Evolutionary conservation across 2,888 invertebrate genomes (phyloP).

Genomic region (Ferrisia virgata): DNA sequence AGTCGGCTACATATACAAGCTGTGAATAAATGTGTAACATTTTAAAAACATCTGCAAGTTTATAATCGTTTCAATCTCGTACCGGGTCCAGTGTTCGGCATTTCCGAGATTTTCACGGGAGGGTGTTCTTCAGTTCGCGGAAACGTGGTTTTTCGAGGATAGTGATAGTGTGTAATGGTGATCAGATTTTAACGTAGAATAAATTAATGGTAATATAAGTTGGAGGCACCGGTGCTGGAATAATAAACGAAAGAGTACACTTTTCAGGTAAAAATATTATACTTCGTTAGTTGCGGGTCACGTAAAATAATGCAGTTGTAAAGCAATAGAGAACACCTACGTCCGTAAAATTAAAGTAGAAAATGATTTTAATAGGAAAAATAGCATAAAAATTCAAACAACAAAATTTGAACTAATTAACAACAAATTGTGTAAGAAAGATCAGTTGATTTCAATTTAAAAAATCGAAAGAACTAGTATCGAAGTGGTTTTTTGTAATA

Average conservation of each 20-base stretch:
- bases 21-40: slow-evolving; percentile 35
- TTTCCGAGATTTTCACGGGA: background rate
- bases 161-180: background rate
- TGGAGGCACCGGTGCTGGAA: background rate
- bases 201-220: background rate
- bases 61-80: slow-evolving; percentile 18
- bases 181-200: background rate
- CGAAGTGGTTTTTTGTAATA: too few species aligned
- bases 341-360: too few species aligned
- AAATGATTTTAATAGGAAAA: too few species aligned
- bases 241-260: background rate
- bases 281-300: too few species aligned
- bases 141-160: background rate
- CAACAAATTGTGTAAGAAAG: too few species aligned
- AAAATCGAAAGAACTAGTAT: too few species aligned
- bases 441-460: too few species aligned
- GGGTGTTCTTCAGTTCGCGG: background rate
- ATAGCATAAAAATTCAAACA: too few species aligned
- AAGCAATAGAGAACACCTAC: background rate
- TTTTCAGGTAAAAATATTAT: background rate
- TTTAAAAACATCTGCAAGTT: slow-evolving; percentile 34
- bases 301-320: background rate
- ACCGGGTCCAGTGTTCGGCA: slow-evolving; percentile 10
- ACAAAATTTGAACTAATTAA: too few species aligned
- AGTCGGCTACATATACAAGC: slow-evolving; percentile 38